Percentiles rank a stretch among this genome's conserved stretches.
Conservation (phyloP, 2,888 invertebrate species). For the Ernsta delagoae region DNA sequence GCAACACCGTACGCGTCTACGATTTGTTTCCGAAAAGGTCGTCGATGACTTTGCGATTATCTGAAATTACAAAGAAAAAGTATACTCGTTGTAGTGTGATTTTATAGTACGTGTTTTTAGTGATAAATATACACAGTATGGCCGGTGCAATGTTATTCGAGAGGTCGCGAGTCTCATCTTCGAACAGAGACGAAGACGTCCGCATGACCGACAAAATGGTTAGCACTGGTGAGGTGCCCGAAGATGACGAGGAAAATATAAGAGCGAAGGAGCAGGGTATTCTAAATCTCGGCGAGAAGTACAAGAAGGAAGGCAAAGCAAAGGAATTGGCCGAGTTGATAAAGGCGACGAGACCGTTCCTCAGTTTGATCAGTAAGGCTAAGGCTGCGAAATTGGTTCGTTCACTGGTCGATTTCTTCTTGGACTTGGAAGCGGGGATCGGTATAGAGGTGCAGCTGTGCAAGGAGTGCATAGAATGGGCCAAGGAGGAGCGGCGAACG, state of each 20-base stretch:
- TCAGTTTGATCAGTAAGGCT: constrained; percentile 98
- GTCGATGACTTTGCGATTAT: constrained; percentile 85
- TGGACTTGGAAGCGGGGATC: constrained; percentile 98
- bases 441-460: constrained; percentile 97
- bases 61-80: constrained; percentile 83
- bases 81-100: constrained; percentile 69
- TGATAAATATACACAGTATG: constrained; percentile 87
- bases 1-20: constrained; percentile 79
- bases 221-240: constrained; percentile 89
- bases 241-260: constrained; percentile 95
- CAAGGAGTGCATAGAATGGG: constrained; percentile 99
- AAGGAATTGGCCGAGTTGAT: constrained; percentile 96
- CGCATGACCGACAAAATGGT: constrained; percentile 91
- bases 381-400: constrained; percentile 99
- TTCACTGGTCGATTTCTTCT: constrained; percentile 97
- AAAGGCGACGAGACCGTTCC: constrained; percentile 97
- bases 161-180: constrained; percentile 91
- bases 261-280: constrained; percentile 97
- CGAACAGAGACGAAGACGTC: constrained; percentile 90
- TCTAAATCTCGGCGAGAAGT: constrained; percentile 94
- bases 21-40: constrained; percentile 81
- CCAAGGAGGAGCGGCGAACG: constrained; percentile 98
- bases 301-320: constrained; percentile 97
- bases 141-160: constrained; percentile 96
- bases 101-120: constrained; percentile 70